Conservation (phyloP, 2,888 invertebrate genomes). For the Eumacrocentrus americanus region DNA sequence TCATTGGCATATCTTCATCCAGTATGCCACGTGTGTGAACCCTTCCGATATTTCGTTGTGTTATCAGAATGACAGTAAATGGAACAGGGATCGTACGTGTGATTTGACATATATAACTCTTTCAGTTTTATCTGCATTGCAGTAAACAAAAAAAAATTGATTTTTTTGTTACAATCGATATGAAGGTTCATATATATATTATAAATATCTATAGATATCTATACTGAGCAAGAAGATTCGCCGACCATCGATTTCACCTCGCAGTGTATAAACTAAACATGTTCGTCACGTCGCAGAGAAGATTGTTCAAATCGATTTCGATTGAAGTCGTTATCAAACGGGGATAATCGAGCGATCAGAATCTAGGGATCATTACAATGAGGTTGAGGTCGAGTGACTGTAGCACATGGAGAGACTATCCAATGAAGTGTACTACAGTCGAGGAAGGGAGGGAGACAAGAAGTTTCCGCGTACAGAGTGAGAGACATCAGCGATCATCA, state of each 20-base stretch:
- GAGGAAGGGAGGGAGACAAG: not conserved
- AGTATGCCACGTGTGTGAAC: not conserved
- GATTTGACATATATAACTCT: not conserved
- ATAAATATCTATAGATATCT: no score
- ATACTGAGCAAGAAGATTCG: no score
- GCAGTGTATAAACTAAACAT: no score
- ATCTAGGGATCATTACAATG: not conserved
- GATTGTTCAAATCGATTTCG: not conserved
- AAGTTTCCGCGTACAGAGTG: not conserved
- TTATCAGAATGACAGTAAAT: not conserved
- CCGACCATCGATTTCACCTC: no score
- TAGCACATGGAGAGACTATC: not conserved
- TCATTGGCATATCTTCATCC: conserved; percentile 37
- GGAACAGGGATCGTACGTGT: not conserved
- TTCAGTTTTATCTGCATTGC: not conserved
- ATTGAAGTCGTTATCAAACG: not conserved
- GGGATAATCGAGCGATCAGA: not conserved
- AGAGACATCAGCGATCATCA: not conserved
- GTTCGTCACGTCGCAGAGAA: not conserved
- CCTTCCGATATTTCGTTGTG: not conserved
- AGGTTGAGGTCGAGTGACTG: not conserved
- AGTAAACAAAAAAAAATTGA: no score
- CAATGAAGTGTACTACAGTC: not conserved
- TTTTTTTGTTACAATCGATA: no score
- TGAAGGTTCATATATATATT: no score